Base-by-base conservation (phyloP, 1,140 invertebrate species). In the Trinorchestia longiramus region DNA sequence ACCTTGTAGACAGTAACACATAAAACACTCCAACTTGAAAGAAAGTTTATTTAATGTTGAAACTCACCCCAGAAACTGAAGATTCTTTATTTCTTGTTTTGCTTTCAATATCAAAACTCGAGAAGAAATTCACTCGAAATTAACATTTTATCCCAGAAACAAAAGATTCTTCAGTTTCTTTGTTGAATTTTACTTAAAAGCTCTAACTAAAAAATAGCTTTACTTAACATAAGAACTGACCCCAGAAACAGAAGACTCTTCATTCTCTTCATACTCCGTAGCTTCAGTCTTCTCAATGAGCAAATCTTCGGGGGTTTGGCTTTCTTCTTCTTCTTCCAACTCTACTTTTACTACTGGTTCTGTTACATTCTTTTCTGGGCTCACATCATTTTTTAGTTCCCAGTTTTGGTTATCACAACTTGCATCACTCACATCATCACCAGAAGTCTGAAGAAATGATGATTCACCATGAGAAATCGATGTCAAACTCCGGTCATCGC, bases 301-400 rank as follows among this genome's bases (percentile, higher is more conserved):
- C 92, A 94, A 15, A 28, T 94, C 92, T 47, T 44, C 92, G 36
- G 88, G 62, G 1, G 62, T 23, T 6, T 53, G 47, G 47, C 19
- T 53, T 45, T 94, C 92, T 11, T 94, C 92, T 40, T 94, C 92
- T 0, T 94, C 92, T 40, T 94, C 92, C 44, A 94, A 40, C 92
- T 94, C 92, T 17, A 94, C 43, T 44, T 94, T 94, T 0, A 94
- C 44, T 40, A 28, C 44, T 0, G 41, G 43, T 28, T 42, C 88
- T 41, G 36, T 8, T 0, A 42, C 36, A 28, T 28, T 42, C n/a
- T 42, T 42, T 3, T 90, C 28, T 4, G 88, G 6, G 3, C 88
- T 42, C 8, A 90, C 8, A 42, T 90, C 88, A 90, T 42, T 87
- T 87, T 87, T 41, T 19, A 53, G 47, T 11, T 53, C 47, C 6